These are phyloP conservation scores for Lycodopsis pacificus DNA, from an alignment of 2,797 vertebrate genomes.

Conservation along the genomic window DNA sequence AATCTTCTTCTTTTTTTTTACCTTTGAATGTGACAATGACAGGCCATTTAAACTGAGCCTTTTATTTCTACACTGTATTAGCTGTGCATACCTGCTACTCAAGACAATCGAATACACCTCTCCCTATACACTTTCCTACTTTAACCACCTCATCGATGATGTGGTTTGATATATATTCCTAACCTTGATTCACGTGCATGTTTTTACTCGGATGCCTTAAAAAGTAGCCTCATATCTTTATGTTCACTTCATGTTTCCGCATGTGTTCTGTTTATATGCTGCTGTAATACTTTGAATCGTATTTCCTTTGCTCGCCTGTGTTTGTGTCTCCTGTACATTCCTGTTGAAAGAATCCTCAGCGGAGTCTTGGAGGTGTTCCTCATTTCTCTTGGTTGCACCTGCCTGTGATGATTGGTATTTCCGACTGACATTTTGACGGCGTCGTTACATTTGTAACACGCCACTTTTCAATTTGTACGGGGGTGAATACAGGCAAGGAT, in stretches of 20 bases:
- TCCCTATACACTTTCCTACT: constrained; percentile 44
- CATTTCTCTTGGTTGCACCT: constrained; percentile 42
- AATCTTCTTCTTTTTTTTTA: constrained; percentile 29
- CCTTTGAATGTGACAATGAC: constrained; percentile 59
- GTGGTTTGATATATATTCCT: constrained; percentile 3
- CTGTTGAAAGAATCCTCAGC: constrained; percentile 16
- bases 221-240: constrained; percentile 17
- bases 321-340: constrained; percentile 44
- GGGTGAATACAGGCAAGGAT: constrained; percentile 16
- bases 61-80: constrained; percentile 58
- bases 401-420: constrained; percentile 23
- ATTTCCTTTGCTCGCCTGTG: constrained; percentile 40
- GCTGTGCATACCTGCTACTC: constrained; percentile 25
- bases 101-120: constrained; percentile 72
- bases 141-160: constrained; percentile 5
- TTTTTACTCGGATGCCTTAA: constrained; percentile 72
- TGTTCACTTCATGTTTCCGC: constrained; percentile 17
- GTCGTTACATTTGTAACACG: constrained; percentile 34
- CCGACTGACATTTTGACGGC: constrained; percentile 31
- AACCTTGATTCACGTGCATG: constrained; percentile 39
- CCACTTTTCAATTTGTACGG: constrained; percentile 39
- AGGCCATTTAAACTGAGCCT: constrained; percentile 50
- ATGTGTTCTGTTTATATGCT: constrained; percentile 27
- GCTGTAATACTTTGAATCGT: constrained; percentile 47
- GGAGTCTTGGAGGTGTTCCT: constrained; percentile 16